Evolutionary conservation across 2,797 vertebrate species (phyloP).

Genomic region (Cryptoprocta ferox): DNA sequence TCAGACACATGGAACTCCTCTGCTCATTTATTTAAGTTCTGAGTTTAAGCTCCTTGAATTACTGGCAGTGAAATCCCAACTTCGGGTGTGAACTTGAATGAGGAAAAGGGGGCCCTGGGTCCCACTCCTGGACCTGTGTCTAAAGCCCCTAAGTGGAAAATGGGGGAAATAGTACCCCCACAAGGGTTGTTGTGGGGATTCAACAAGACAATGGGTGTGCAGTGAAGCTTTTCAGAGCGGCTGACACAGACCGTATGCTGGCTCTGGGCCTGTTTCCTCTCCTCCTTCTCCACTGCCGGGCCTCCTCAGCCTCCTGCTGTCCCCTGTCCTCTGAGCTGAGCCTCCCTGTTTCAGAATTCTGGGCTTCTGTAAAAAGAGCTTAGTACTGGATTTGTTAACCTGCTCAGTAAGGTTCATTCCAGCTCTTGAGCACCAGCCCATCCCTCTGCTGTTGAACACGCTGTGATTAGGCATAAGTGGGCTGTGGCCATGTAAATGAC

Average conservation of each 20-base stretch:
- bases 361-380: neutral
- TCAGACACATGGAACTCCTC: neutral
- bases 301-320: neutral
- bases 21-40: neutral
- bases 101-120: neutral
- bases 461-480: neutral
- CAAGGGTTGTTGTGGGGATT: neutral
- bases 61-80: neutral
- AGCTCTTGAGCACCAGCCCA: neutral
- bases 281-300: too few species aligned
- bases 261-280: neutral
- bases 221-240: neutral
- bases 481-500: neutral
- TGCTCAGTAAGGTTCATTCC: neutral
- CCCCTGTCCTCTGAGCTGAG: neutral
- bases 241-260: neutral
- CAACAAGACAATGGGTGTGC: neutral
- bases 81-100: neutral
- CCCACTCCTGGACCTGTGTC: neutral
- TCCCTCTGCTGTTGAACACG: neutral
- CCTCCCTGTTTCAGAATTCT: neutral
- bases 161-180: neutral
- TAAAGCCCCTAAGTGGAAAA: neutral
- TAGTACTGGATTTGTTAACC: neutral
- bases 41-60: neutral